Evolutionary conservation across 2,888 invertebrate species (phyloP), one percentile per base, ranked within the genome.

Genomic region (Metopia argyrocephala): DNA sequence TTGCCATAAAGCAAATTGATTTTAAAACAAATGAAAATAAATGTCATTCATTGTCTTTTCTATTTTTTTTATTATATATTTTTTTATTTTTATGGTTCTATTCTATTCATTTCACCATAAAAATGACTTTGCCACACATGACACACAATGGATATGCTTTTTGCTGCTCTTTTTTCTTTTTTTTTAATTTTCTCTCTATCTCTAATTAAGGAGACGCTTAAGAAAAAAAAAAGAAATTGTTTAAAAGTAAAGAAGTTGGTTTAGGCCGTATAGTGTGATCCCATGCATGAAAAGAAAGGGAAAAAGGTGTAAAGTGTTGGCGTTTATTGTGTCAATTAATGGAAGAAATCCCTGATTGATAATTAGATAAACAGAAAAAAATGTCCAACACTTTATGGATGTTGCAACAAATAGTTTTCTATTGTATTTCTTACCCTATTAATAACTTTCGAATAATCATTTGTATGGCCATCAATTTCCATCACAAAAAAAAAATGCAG

Each of bases 281-380:
- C n/a, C 71, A 50, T 31, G 25, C 50, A 31, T 48, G 20, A 27
- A 20, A 56, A n/a, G 20, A 48, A 45, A 9, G 7, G 57, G 66
- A 66, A 31, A 68, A 71, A 69, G 76, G 76, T 79, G 76, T 70
- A 79, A 76, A 61, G 66, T 82, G 81, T 80, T 82, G 83, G 79
- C 83, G 81, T 81, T 79, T 82, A 79, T 76, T 79, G 79, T 84
- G 83, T 84, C 84, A 84, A 84, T 84, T 84, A 84, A 83, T 79
- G 82, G 74, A 80, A 68, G 31, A 6, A 57, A 75, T 54, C 78
- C 75, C 78, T 61, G 84, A 84, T 84, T 65, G 82, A 79, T 28
- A 27, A 65, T 76, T 76, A 59, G 82, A 82, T 82, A 79, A 82
- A 46, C 45, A 50, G 3, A 12, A 2, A 9, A 38, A 38, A 12